Evolutionary conservation across 2,888 invertebrate genomes (phyloP).

Genomic region (Protonemura montana): DNA sequence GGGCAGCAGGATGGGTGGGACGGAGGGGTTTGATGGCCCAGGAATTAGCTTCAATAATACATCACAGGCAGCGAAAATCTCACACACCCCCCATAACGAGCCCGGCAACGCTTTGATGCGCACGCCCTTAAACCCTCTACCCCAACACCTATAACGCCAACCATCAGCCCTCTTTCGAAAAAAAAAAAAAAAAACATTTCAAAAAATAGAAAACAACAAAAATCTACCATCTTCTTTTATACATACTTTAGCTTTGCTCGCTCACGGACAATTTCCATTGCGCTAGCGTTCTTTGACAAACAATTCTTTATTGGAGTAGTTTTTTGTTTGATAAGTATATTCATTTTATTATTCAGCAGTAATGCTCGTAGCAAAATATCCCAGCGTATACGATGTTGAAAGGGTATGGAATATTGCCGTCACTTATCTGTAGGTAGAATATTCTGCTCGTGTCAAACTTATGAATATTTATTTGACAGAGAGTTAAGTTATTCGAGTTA

Average conservation of each 20-base stretch:
- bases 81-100: slow-evolving; percentile 43
- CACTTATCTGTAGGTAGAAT: neutral
- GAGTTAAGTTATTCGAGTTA: slow-evolving; percentile 21
- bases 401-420: neutral
- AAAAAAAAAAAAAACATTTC: neutral
- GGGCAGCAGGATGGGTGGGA: neutral
- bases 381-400: neutral
- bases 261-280: slow-evolving; percentile 9
- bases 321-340: slow-evolving; percentile 46
- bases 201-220: neutral
- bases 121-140: slow-evolving; percentile 29
- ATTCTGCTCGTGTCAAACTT: slow-evolving; percentile 14
- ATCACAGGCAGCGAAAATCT: slow-evolving; percentile 46
- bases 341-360: slow-evolving; percentile 48
- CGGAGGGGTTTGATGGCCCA: slow-evolving; percentile 41
- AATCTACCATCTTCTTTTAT: slow-evolving; percentile 36
- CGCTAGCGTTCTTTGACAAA: slow-evolving; percentile 33
- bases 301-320: slow-evolving; percentile 37
- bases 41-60: slow-evolving; percentile 49
- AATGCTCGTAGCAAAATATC: slow-evolving; percentile 41
- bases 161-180: neutral
- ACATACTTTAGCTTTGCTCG: slow-evolving; percentile 21
- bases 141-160: neutral
- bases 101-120: slow-evolving; percentile 44
- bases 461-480: slow-evolving; percentile 35